phyloP scores from a whole-genome alignment of 2,888 invertebrate species.

The Chloromyia formosa region DNA sequence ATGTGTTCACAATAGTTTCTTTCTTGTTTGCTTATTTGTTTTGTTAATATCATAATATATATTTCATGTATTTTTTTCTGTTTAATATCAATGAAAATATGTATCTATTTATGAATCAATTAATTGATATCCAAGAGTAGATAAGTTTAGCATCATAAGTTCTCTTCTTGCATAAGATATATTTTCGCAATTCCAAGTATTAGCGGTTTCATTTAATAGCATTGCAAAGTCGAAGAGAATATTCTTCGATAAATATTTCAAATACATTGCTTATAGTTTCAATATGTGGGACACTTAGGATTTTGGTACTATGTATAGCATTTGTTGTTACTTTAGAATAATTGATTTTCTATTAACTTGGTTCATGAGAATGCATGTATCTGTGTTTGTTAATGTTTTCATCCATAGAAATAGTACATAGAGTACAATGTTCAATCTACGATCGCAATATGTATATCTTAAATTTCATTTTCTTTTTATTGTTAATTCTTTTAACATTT shows the following conservation, averaged over 20 bases:
- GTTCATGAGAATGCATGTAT: neutral
- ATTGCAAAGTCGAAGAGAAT: neutral
- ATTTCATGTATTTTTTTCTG: neutral
- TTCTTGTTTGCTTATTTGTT: neutral
- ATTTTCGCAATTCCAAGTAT: constrained; percentile 4
- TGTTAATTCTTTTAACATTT: constrained; percentile 29
- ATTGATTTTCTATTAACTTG: constrained; percentile 8
- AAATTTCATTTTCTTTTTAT: constrained; percentile 10
- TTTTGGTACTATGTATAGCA: constrained; percentile 11
- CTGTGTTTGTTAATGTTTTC: neutral
- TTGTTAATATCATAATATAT: constrained; percentile 19
- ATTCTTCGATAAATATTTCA: constrained; percentile 16
- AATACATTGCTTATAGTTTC: constrained; percentile 41
- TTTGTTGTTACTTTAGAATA: constrained; percentile 36
- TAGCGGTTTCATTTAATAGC: neutral
- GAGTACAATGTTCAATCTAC: constrained; percentile 32
- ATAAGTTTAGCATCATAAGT: constrained; percentile 36
- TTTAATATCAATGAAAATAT: constrained; percentile 39
- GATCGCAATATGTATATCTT: neutral
- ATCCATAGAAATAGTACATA: constrained; percentile 2
- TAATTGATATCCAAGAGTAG: constrained; percentile 31
- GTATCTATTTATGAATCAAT: constrained; percentile 15
- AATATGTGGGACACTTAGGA: constrained; percentile 40
- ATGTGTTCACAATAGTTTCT: constrained; percentile 24
- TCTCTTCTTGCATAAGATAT: constrained; percentile 6